A percentile compares a stretch with the other conserved stretches of the same genome.
Evolutionary conservation across 2,113 vertebrate species (phyloP).

Genomic region (Nibea albiflora): DNA sequence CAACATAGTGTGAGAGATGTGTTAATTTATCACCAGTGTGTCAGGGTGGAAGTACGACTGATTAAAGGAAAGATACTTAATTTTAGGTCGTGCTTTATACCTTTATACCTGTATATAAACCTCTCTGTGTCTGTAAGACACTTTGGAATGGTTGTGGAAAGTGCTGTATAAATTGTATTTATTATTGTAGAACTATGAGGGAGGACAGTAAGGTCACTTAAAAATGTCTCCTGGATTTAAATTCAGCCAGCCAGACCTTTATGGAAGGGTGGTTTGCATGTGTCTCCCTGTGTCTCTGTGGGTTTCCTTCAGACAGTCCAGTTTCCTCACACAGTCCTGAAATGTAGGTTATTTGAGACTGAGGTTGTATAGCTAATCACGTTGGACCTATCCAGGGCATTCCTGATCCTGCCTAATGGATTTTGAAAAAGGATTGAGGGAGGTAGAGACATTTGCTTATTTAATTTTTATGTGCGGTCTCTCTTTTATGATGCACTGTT

Average conservation of each 20-base stretch:
- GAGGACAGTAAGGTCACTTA: background rate
- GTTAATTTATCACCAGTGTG: background rate
- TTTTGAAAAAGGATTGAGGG: background rate
- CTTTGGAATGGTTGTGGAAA: background rate
- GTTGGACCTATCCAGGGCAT: background rate
- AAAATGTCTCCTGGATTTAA: background rate
- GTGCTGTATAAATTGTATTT: background rate
- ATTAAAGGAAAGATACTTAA: background rate
- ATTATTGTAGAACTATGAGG: no score
- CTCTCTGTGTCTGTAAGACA: background rate
- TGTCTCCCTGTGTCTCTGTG: background rate
- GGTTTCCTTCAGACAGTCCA: background rate
- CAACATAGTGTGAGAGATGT: background rate
- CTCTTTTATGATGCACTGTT: background rate
- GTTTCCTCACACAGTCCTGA: background rate
- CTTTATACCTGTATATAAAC: background rate
- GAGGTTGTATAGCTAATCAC: no score
- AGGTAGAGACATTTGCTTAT: background rate
- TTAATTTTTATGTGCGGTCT: background rate
- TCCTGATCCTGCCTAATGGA: background rate
- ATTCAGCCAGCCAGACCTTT: background rate
- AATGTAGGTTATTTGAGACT: background rate
- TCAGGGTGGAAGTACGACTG: background rate
- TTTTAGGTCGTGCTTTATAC: constrained; percentile 4
- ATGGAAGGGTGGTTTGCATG: background rate